Percentiles rank a stretch among this genome's conserved stretches.
Conservation (phyloP, 1,140 invertebrate species). For the Heliconius eleuchia region DNA sequence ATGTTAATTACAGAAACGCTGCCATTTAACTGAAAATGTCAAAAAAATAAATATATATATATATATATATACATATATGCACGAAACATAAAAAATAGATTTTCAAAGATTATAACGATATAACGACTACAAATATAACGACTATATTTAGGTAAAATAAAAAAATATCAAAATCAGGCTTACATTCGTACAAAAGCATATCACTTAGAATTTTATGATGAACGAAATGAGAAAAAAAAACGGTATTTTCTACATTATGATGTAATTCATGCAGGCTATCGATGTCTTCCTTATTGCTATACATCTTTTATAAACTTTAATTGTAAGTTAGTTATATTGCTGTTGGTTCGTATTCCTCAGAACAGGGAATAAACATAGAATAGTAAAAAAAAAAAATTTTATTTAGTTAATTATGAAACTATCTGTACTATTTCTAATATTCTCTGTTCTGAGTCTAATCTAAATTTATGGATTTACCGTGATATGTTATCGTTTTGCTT, state of each 20-base stretch:
- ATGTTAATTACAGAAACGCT: not conserved
- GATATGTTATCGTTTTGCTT: constrained; percentile 6
- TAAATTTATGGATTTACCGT: constrained; percentile 12
- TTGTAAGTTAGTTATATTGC: constrained; percentile 65
- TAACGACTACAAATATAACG: too few relatives aligned
- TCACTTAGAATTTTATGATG: constrained; percentile 18
- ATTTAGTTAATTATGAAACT: not conserved
- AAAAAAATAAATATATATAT: not conserved
- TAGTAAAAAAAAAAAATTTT: not conserved
- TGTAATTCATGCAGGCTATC: constrained; percentile 78
- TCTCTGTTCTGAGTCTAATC: constrained; percentile 2
- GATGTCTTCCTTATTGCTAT: constrained; percentile 80
- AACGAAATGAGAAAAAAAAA: constrained; percentile 32
- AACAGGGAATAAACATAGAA: constrained; percentile 12
- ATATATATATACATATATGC: too few relatives aligned
- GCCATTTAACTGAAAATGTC: not conserved
- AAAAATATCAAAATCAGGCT: not conserved
- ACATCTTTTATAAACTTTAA: constrained; percentile 74
- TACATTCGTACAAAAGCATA: constrained; percentile 2
- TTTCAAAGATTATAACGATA: too few relatives aligned
- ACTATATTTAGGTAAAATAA: not conserved
- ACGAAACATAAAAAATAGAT: too few relatives aligned
- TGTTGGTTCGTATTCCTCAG: constrained; percentile 32
- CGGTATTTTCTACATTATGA: constrained; percentile 65
- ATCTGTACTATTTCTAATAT: constrained; percentile 4